phyloP scores from a whole-genome alignment of 2,888 invertebrate genomes.

The Sipha maydis region DNA sequence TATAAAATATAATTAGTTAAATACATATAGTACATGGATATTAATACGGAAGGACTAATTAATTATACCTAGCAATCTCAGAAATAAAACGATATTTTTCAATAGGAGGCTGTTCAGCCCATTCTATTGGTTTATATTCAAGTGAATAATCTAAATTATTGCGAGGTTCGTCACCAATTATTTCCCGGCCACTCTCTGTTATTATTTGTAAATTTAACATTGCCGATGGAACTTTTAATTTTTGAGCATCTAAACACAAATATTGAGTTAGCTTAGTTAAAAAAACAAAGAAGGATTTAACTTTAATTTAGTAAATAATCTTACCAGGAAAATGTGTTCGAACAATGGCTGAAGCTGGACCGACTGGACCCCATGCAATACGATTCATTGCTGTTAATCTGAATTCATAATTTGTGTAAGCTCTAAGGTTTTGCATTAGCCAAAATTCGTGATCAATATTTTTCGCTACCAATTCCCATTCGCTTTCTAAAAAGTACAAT shows the following conservation, averaged over 20 bases:
- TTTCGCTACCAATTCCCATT: slow-evolving; percentile 86
- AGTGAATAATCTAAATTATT: slow-evolving; percentile 78
- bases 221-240: slow-evolving; percentile 82
- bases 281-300: background rate
- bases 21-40: no score
- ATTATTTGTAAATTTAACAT: slow-evolving; percentile 86
- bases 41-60: background rate
- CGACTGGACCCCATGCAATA: slow-evolving; percentile 93
- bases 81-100: slow-evolving; percentile 87
- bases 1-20: background rate
- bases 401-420: slow-evolving; percentile 87
- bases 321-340: slow-evolving; percentile 71
- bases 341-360: slow-evolving; percentile 81
- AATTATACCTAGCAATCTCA: slow-evolving; percentile 75
- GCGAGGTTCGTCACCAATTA: slow-evolving; percentile 74
- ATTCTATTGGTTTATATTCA: slow-evolving; percentile 80
- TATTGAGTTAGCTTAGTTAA: background rate
- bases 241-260: slow-evolving; percentile 71
- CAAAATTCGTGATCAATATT: slow-evolving; percentile 96
- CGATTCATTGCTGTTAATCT: slow-evolving; percentile 87
- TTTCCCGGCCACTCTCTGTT: slow-evolving; percentile 83
- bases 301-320: background rate
- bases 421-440: slow-evolving; percentile 80
- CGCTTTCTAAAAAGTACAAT: slow-evolving; percentile 69
- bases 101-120: slow-evolving; percentile 76